A percentile compares a stretch with the other conserved stretches of the same genome.
Conservation (phyloP, 2,113 vertebrate species). For the Dasyornis broadbenti region DNA sequence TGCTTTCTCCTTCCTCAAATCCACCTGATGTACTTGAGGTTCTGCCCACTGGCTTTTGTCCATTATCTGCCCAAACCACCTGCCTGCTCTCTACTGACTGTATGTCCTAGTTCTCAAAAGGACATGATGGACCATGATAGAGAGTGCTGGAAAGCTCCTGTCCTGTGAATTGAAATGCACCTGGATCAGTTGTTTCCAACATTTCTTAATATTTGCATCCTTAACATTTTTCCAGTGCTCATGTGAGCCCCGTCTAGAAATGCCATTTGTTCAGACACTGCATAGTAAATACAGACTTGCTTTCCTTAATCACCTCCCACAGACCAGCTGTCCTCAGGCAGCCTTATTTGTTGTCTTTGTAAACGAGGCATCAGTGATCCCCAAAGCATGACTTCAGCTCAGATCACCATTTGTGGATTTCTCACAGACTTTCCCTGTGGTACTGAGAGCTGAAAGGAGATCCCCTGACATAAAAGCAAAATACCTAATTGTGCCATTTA, state of each 20-base stretch:
- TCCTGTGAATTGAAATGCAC: neutral
- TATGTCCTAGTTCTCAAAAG: neutral
- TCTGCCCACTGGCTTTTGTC: neutral
- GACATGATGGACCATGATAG: accelerated
- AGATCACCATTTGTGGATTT: neutral
- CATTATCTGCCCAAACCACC: neutral
- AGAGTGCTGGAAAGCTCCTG: neutral
- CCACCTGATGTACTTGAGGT: neutral
- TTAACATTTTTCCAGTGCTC: neutral
- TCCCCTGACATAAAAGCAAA: neutral
- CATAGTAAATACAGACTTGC: neutral
- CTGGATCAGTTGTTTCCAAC: neutral
- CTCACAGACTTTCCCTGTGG: neutral
- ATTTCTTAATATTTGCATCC: neutral
- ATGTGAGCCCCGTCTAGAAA: neutral
- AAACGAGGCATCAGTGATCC: neutral
- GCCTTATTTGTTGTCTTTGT: neutral
- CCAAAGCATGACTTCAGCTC: neutral
- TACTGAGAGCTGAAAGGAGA: neutral
- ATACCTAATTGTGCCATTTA: neutral
- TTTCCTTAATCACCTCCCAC: neutral
- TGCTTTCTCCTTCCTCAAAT: neutral
- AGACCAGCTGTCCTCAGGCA: constrained; percentile 4
- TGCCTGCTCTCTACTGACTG: neutral
- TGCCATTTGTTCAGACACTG: neutral